Evolutionary conservation across 2,888 invertebrate species (phyloP).

Genomic region (Thecophora atra): DNA sequence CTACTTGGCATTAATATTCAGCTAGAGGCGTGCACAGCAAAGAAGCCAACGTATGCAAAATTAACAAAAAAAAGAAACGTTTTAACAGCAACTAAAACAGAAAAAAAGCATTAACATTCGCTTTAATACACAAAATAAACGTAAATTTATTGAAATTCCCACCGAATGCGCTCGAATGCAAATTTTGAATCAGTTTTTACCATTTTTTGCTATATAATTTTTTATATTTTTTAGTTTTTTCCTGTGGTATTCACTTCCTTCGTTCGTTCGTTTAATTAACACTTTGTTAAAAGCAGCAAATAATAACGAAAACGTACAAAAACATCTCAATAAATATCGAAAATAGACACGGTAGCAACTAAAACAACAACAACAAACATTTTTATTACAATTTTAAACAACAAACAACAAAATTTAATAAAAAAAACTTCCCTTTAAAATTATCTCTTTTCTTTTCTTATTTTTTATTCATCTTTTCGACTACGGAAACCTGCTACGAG

Average conservation of each 20-base stretch:
- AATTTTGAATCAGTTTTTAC: conserved; percentile 3
- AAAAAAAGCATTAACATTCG: neutral
- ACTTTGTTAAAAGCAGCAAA: conserved; percentile 7
- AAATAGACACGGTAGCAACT: neutral
- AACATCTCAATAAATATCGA: neutral
- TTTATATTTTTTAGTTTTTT: neutral
- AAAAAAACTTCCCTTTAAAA: neutral
- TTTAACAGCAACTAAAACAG: conserved; percentile 10
- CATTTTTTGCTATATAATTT: no score
- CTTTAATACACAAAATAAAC: neutral
- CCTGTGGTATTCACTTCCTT: neutral
- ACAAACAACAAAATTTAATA: neutral
- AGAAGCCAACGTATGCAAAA: conserved; percentile 23
- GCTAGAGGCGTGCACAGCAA: neutral
- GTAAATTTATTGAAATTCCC: conserved; percentile 21
- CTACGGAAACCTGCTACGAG: neutral
- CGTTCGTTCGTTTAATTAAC: conserved; percentile 18
- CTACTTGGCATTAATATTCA: conserved; percentile 12
- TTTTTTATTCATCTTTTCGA: conserved; percentile 8
- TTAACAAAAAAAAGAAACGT: conserved; percentile 14
- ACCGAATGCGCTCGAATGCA: conserved; percentile 3
- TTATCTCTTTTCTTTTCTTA: conserved; percentile 34
- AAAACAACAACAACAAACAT: neutral
- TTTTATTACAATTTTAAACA: no score
- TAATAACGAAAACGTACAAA: neutral